Conservation (phyloP, 2,888 invertebrate genomes). For the Perizoma flavofasciatum region DNA sequence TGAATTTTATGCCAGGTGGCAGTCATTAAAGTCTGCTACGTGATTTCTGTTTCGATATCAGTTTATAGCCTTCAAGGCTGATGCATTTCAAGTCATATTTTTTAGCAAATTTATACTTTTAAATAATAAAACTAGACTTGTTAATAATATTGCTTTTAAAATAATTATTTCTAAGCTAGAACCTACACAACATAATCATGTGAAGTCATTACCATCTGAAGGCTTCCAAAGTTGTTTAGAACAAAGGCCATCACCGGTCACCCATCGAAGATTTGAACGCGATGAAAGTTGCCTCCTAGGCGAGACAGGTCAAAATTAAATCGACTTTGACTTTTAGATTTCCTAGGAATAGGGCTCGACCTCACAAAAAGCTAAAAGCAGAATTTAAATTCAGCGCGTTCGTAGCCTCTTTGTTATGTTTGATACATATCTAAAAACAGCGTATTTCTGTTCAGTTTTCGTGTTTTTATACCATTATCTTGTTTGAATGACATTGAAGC, state of each 20-base stretch:
- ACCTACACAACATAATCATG: no score
- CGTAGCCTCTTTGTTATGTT: constrained; percentile 1
- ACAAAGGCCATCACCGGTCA: no score
- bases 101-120: no score
- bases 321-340: constrained; percentile 22
- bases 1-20: constrained; percentile 10
- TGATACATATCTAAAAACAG: constrained; percentile 22
- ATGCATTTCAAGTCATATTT: constrained; percentile 24
- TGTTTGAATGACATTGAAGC: constrained; percentile 3
- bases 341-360: no score
- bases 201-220: no score
- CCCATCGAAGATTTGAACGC: no score
- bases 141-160: no score
- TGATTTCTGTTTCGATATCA: constrained; percentile 21
- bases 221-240: no score
- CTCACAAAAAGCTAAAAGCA: constrained; percentile 14
- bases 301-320: no score
- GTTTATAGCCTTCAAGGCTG: constrained; percentile 22
- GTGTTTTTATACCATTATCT: constrained; percentile 14
- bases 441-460: constrained; percentile 1
- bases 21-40: constrained; percentile 21
- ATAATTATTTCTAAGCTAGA: no score
- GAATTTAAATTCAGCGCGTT: constrained; percentile 11
- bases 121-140: no score
- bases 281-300: no score